Base-by-base conservation (phyloP, 2,797 vertebrate species). In the Paratrypauchen microcephalus region DNA sequence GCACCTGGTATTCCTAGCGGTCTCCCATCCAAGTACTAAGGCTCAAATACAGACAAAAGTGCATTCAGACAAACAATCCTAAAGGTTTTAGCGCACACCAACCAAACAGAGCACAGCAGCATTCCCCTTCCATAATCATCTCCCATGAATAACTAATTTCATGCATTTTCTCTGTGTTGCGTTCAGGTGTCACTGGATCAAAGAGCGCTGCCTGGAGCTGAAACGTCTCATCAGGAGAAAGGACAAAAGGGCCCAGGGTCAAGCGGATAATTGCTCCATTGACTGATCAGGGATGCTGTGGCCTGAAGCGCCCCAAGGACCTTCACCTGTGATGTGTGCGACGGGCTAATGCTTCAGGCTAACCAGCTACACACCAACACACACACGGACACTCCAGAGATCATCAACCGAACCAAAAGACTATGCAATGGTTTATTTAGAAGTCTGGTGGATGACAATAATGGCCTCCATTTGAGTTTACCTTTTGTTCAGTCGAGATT, bases 171-270 rank as follows among this genome's bases (percentile, higher is more conserved):
- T 5, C 6, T 2, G 26, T 32, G 39, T 45, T 52, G 63, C 11
- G 41, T 52, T 48, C 16, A 65, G 45, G 47, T 47, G 24, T 45
- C 45, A 52, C 12, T 4, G 28, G 63, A 65, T 65, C 60, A 65
- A 19, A 65, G 47, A 65, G 24, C 26, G 4, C 63, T 52, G 63
- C 48, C 63, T 26, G 9, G 63, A 32, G 63, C 24, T 12, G 26
- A 23, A 62, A 1, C 8, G 63, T 65, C 63, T 52, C 47, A 52
- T 65, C 48, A 65, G 19, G 39, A 24, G 30, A 41, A 61, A 61
- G 59, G 32, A 61, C 63, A 32, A 65, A 65, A 65, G 63, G 63
- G 63, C 63, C 30, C 16, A 16, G 26, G 63, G 63, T 65, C 63
- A n/a, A 21, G 19, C 11, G 47, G 26, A 26, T 65, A 48, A 65